phyloP scores from a whole-genome alignment of 1,140 invertebrate genomes.

The Lysiphlebus fabarum region DNA sequence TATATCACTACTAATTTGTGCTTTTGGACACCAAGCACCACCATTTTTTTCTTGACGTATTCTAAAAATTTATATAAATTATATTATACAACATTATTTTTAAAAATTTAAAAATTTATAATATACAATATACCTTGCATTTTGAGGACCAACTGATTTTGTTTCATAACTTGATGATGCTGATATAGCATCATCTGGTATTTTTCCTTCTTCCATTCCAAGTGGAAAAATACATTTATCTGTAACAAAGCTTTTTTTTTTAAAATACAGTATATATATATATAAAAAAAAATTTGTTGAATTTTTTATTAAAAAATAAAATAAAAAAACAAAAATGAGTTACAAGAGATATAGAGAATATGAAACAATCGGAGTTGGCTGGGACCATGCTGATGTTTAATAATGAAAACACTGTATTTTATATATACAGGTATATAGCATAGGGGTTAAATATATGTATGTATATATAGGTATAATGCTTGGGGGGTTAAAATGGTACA shows the following conservation, averaged over 20 bases:
- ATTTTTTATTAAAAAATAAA: not conserved
- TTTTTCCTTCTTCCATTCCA: slow-evolving; percentile 87
- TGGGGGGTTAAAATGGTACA: not conserved
- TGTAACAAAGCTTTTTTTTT: slow-evolving; percentile 35
- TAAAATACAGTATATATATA: not conserved
- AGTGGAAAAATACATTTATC: slow-evolving; percentile 77
- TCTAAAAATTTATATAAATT: slow-evolving; percentile 54
- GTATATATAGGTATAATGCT: no score
- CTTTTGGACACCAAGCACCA: slow-evolving; percentile 91
- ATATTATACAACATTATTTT: slow-evolving; percentile 14
- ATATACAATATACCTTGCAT: slow-evolving; percentile 88
- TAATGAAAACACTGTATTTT: slow-evolving; percentile 17
- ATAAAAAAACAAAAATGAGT: slow-evolving; percentile 5
- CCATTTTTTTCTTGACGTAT: slow-evolving; percentile 82
- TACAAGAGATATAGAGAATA: slow-evolving; percentile 2
- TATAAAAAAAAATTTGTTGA: slow-evolving; percentile 12
- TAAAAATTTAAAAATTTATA: slow-evolving; percentile 48
- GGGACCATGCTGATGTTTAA: slow-evolving; percentile 18
- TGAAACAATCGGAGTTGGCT: slow-evolving; percentile 18
- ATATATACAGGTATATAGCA: not conserved
- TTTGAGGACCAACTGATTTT: slow-evolving; percentile 86
- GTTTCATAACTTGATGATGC: slow-evolving; percentile 87
- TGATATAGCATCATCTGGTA: slow-evolving; percentile 79
- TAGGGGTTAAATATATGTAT: not conserved
- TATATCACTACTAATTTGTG: slow-evolving; percentile 68